A percentile compares a stretch with the other conserved stretches of the same genome.
These are phyloP conservation scores for Gyrodactylus salaris DNA, from an alignment of 1,140 invertebrate genomes.

Conservation along the genomic window DNA sequence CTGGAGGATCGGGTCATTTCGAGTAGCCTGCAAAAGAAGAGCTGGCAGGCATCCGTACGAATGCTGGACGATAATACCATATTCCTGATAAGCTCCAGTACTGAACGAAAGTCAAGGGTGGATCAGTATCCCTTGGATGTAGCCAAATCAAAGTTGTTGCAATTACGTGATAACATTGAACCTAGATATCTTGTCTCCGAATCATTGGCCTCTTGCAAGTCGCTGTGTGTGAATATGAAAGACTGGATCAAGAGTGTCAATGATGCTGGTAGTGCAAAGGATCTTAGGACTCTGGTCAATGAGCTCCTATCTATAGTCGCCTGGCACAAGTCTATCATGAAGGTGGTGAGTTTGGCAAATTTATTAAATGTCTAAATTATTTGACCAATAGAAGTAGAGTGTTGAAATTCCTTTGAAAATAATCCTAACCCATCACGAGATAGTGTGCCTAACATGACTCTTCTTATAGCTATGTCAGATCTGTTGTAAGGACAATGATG, in stretches of 20 bases:
- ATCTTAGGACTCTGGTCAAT: not conserved
- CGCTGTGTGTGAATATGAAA: not conserved
- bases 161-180: not conserved
- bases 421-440: no score
- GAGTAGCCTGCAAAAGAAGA: not conserved
- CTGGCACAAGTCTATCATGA: not conserved
- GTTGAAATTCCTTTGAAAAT: no score
- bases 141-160: not conserved
- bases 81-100: not conserved
- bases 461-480: constrained; percentile 66
- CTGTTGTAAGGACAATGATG: constrained; percentile 68
- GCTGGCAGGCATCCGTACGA: not conserved
- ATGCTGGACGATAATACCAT: not conserved
- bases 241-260: not conserved
- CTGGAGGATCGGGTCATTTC: not conserved
- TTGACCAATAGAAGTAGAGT: no score
- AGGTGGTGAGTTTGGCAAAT: not conserved
- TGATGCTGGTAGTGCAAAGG: not conserved
- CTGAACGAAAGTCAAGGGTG: not conserved
- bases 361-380: no score
- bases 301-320: not conserved
- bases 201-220: not conserved
- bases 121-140: not conserved
- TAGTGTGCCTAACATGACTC: no score
- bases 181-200: not conserved